phyloP scores from a whole-genome alignment of 2,797 vertebrate species.

The Melanotaenia boesemani region DNA sequence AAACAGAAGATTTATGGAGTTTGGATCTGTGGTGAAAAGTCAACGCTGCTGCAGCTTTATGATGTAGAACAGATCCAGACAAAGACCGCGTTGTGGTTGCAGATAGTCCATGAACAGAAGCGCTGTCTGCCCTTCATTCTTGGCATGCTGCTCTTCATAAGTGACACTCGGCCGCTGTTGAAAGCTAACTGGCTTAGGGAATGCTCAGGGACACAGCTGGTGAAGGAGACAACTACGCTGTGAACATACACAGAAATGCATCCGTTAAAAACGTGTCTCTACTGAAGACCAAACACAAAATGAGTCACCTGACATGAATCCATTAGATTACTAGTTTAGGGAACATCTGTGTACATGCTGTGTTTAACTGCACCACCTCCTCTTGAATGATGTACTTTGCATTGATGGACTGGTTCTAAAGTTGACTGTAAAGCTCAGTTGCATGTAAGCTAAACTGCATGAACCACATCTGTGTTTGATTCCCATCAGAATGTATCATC shows the following conservation, averaged over 20 bases:
- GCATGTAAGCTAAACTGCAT: slow-evolving; percentile 55
- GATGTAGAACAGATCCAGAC: slow-evolving; percentile 21
- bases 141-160: neutral
- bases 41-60: slow-evolving; percentile 11
- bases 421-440: slow-evolving; percentile 28
- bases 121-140: slow-evolving; percentile 6
- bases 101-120: slow-evolving; percentile 15
- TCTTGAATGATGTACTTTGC: slow-evolving; percentile 1
- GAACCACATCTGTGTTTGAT: slow-evolving; percentile 33
- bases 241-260: slow-evolving; percentile 2
- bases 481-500: slow-evolving; percentile 19
- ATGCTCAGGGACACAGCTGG: slow-evolving; percentile 24
- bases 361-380: neutral
- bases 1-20: neutral
- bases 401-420: neutral
- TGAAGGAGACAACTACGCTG: neutral
- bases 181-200: slow-evolving; percentile 2
- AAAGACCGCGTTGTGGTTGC: slow-evolving; percentile 44
- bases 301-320: slow-evolving; percentile 1
- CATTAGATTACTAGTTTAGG: too few relatives aligned
- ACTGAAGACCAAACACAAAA: neutral
- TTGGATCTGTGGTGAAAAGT: slow-evolving; percentile 14
- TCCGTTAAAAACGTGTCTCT: slow-evolving; percentile 4
- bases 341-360: slow-evolving; percentile 5
- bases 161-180: neutral